Evolutionary conservation across 1,140 invertebrate genomes (phyloP).

Genomic region (Dinothrombium tinctorium): DNA sequence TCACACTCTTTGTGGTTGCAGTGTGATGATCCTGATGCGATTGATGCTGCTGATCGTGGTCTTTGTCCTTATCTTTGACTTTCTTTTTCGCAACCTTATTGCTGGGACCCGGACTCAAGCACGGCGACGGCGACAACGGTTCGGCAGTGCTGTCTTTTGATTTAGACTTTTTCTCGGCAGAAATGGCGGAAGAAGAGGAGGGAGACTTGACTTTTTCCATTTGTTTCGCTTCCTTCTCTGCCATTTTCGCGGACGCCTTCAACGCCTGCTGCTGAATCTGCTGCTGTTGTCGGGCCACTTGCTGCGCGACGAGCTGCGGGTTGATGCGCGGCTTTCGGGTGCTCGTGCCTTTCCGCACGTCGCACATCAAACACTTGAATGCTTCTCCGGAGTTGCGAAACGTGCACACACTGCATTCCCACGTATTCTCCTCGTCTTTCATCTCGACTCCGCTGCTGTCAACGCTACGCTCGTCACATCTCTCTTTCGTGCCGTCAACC

Average conservation of each 20-base stretch:
- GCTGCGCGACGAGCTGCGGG: constrained; percentile 69
- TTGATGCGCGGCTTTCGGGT: constrained; percentile 74
- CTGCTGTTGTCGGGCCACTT: constrained; percentile 50
- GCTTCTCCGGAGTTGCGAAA: constrained; percentile 78
- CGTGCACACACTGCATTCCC: constrained; percentile 96
- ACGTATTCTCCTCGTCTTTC: constrained; percentile 35
- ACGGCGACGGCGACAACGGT: not conserved
- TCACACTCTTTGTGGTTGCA: constrained; percentile 1
- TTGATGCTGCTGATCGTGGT: not conserved
- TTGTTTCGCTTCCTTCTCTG: not conserved
- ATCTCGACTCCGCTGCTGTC: no score
- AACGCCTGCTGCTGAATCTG: constrained; percentile 27
- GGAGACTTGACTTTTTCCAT: not conserved
- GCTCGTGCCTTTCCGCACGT: constrained; percentile 74
- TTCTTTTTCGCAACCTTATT: not conserved
- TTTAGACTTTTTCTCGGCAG: not conserved
- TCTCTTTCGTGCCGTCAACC: no score
- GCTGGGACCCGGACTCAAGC: not conserved
- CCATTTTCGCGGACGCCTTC: constrained; percentile 29
- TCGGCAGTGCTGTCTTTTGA: not conserved
- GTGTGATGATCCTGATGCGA: not conserved
- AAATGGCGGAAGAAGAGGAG: not conserved
- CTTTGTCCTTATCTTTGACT: no score
- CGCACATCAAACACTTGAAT: constrained; percentile 97
- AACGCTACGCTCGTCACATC: no score